These are phyloP conservation scores for Beris chalybata DNA, from an alignment of 2,888 invertebrate genomes.

Conservation along the genomic window DNA sequence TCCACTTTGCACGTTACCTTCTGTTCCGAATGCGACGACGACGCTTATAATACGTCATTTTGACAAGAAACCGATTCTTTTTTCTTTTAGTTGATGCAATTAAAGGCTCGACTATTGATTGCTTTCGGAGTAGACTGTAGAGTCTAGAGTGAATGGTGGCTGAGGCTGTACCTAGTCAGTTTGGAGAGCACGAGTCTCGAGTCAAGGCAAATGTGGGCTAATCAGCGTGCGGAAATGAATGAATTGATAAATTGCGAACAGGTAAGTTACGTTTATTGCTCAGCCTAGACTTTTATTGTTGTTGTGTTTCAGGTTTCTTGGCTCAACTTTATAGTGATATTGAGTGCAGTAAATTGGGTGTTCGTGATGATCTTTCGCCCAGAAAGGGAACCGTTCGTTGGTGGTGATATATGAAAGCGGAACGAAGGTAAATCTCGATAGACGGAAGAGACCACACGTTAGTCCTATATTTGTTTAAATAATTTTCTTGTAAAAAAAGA, in stretches of 20 bases:
- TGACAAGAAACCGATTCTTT: slow-evolving; percentile 24
- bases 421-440: too few relatives aligned
- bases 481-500: too few relatives aligned
- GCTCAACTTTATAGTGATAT: too few relatives aligned
- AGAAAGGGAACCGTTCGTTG: too few relatives aligned
- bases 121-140: slow-evolving; percentile 2
- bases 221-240: slow-evolving; percentile 24
- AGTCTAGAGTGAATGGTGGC: too few relatives aligned
- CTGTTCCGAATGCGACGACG: background rate
- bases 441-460: too few relatives aligned
- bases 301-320: too few relatives aligned
- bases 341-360: too few relatives aligned
- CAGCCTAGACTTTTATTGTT: too few relatives aligned
- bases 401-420: too few relatives aligned
- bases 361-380: too few relatives aligned
- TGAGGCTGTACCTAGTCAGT: background rate
- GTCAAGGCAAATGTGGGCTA: slow-evolving; percentile 9
- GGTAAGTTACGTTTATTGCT: slow-evolving; percentile 8
- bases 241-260: slow-evolving; percentile 19
- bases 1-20: slow-evolving; percentile 16
- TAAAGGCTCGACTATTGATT: slow-evolving; percentile 30
- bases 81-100: slow-evolving; percentile 26
- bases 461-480: too few relatives aligned
- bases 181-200: background rate
- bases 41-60: slow-evolving; percentile 17